Conservation (phyloP, 1,140 invertebrate species). For the Prorops nasuta region DNA sequence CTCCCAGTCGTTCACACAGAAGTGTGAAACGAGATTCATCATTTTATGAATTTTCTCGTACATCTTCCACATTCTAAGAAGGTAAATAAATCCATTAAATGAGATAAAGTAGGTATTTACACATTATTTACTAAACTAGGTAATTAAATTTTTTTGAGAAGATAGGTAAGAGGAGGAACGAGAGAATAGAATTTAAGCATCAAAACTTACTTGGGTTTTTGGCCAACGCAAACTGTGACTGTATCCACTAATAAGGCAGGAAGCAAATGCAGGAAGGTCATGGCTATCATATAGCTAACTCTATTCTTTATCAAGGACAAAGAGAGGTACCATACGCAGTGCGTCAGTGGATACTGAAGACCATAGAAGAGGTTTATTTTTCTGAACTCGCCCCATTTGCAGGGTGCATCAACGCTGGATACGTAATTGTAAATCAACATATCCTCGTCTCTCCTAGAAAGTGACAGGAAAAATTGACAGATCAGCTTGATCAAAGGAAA, state of each 20-base stretch:
- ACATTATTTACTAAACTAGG: neutral
- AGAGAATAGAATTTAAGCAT: neutral
- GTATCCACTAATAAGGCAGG: constrained; percentile 65
- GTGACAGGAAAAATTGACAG: neutral
- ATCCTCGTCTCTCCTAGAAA: constrained; percentile 42
- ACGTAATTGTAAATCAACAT: constrained; percentile 54
- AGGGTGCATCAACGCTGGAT: constrained; percentile 65
- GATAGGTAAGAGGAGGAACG: neutral
- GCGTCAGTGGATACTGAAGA: constrained; percentile 56
- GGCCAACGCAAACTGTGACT: constrained; percentile 57
- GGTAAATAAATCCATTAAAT: no score
- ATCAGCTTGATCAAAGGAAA: constrained; percentile 1
- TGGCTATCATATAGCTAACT: constrained; percentile 56
- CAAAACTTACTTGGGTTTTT: constrained; percentile 63
- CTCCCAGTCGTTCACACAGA: constrained; percentile 69
- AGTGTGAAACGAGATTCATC: constrained; percentile 68
- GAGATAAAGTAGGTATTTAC: neutral
- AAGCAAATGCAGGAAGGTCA: constrained; percentile 62
- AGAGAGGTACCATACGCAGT: constrained; percentile 61
- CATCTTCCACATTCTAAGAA: constrained; percentile 64
- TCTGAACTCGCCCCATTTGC: constrained; percentile 67
- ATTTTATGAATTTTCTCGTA: constrained; percentile 78
- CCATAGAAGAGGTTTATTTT: constrained; percentile 53
- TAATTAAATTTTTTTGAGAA: no score
- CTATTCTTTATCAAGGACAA: constrained; percentile 59